Evolutionary conservation across 2,888 invertebrate genomes (phyloP), one percentile per base, ranked within the genome.

Genomic region (Calliopum simillimum): DNA sequence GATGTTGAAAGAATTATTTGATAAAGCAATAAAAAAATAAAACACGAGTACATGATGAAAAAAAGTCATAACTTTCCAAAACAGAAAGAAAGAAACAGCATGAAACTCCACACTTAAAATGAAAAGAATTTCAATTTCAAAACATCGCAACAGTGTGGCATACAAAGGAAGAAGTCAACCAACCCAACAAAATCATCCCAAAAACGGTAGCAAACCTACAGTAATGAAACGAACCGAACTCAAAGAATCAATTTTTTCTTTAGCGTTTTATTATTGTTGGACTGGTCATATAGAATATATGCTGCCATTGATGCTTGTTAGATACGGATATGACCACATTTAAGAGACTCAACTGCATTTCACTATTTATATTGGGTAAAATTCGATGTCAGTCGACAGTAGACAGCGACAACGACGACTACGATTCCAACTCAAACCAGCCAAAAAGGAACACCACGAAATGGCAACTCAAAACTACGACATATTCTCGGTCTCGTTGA

Each of bases 121-220:
- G 59, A 49, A 70, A 70, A 65, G 58, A 64, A 65, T 70, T 70
- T 70, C 65, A 59, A 70, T 59, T 65, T 58, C 58, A 23, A 56
- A 64, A 46, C 47, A 19, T 49, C 5, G 19, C 25, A 19, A 19
- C 59, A 59, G n/a, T 53, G 19, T 33, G 25, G 25, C 5, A 25
- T 25, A 44, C 16, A 61, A 61, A 33, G 1, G 58, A 16, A 11
- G 13, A 23, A 53, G 8, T 33, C 49, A n/a, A 11, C 8, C 33
- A 33, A 33, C 33, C 33, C 33, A 33, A 5, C 33, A 5, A 33
- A 33, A 33, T 33, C 33, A 33, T 8, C 11, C 16, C n/a, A 16
- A 56, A 47, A 25, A 43, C 11, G 5, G 16, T 43, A 19, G 16
- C 16, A 53, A 19, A 53, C 16, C 16, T 19, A 43, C 14, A 43